Percentiles rank a stretch among this genome's conserved stretches.
Conservation (phyloP, 2,113 vertebrate genomes). For the Phrynocephalus versicolor region DNA sequence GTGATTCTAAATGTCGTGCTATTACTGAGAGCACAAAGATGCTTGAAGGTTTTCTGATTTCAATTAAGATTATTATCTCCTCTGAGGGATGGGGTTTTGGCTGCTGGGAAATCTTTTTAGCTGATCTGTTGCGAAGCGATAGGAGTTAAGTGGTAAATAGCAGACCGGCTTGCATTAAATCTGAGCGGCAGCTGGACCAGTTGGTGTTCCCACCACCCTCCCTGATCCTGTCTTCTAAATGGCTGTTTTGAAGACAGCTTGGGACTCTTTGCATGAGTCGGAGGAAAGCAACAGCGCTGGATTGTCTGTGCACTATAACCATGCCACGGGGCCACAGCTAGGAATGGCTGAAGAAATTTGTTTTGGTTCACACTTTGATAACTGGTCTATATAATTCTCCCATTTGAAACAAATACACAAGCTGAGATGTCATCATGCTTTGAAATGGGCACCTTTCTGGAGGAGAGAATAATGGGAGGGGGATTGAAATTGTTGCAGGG, state of each 20-base stretch:
- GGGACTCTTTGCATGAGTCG: neutral
- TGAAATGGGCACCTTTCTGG: neutral
- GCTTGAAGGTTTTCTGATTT: constrained; percentile 72
- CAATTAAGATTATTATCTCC: constrained; percentile 74
- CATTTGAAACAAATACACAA: neutral
- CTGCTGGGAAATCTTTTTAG: constrained; percentile 56
- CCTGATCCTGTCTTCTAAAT: neutral
- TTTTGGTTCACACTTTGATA: neutral
- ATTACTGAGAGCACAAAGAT: constrained; percentile 59
- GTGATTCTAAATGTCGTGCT: constrained; percentile 46
- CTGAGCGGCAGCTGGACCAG: neutral
- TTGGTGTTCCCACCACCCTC: neutral
- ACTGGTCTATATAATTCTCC: too few relatives aligned
- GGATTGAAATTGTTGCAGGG: too few relatives aligned
- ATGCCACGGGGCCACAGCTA: neutral
- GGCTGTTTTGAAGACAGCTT: neutral
- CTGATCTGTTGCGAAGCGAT: constrained; percentile 56
- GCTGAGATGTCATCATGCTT: neutral
- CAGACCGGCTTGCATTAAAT: constrained; percentile 18
- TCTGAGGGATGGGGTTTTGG: constrained; percentile 58
- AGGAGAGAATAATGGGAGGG: too few relatives aligned
- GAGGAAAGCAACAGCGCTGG: neutral
- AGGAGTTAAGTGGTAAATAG: constrained; percentile 45
- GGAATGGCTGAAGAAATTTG: neutral
- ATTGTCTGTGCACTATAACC: neutral